A percentile compares a stretch with the other conserved stretches of the same genome.
phyloP scores from a whole-genome alignment of 2,888 invertebrate species.

The Drosophila parthenogenetica region DNA sequence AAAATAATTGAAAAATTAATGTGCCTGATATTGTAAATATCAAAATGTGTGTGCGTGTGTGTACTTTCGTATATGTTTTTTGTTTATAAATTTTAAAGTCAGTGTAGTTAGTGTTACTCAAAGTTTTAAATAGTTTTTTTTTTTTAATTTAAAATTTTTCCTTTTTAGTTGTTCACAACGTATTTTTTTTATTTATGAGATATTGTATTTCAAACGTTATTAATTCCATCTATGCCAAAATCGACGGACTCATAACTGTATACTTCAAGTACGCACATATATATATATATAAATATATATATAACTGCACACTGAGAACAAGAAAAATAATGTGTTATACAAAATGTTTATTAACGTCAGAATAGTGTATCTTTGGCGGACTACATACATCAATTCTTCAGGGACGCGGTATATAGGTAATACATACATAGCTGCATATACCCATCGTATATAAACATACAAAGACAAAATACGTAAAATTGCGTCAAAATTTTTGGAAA shows the following conservation, averaged over 20 bases:
- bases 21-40: slow-evolving; percentile 46
- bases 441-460: slow-evolving; percentile 30
- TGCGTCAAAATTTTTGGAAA: slow-evolving; percentile 37
- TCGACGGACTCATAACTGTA: slow-evolving; percentile 11
- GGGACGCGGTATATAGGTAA: neutral
- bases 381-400: slow-evolving; percentile 15
- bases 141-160: neutral
- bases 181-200: neutral
- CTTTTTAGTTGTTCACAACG: slow-evolving; percentile 13
- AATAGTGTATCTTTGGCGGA: slow-evolving; percentile 28
- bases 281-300: slow-evolving; percentile 15
- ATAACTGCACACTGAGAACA: slow-evolving; percentile 14
- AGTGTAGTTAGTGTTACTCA: slow-evolving; percentile 16
- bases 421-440: slow-evolving; percentile 6
- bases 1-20: slow-evolving; percentile 27
- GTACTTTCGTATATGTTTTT: slow-evolving; percentile 11
- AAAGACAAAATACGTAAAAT: slow-evolving; percentile 42
- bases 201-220: slow-evolving; percentile 7
- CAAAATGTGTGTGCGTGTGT: slow-evolving; percentile 42
- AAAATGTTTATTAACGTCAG: slow-evolving; percentile 23
- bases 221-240: slow-evolving; percentile 22
- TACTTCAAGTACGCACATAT: slow-evolving; percentile 10
- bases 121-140: neutral
- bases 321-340: slow-evolving; percentile 22
- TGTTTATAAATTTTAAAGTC: slow-evolving; percentile 25